Base-by-base conservation (phyloP, 2,113 vertebrate genomes). In the Danio rerio region DNA sequence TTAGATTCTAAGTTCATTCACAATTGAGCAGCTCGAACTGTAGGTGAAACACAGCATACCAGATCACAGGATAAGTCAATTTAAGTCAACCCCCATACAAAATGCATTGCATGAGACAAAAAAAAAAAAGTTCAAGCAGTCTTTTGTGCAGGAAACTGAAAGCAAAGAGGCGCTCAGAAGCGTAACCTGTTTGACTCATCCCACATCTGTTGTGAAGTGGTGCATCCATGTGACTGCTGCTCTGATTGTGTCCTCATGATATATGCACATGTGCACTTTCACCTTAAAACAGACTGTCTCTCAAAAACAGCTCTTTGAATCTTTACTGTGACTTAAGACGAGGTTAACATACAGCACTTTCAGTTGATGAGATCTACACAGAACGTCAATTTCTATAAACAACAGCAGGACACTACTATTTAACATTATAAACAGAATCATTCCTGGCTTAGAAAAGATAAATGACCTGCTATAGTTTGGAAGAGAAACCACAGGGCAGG, bases 361-460 rank as follows among this genome's bases (percentile, higher is more conserved):
- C n/a, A n/a, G n/a, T n/a, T n/a, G n/a, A n/a, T n/a, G n/a, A n/a
- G n/a, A n/a, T 31, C 31, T 31, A 31, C 31, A 31, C 31, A 31
- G 31, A 31, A 43, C 58, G 58, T 62, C 11, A 50, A 53, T 49
- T 31, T 50, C 31, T 59, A 52, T 73, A 83, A 86, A 84, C 87
- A 86, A 84, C 77, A 61, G 53, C 77, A 88, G 82, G 59, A 84
- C 61, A 53, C 47, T 74, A 65, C 49, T 69, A 59, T 65, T 31
- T 50, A 43, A 43, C 71, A 65, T 80, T 76, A 78, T 58, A 77
- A 84, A 76, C 83, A 65, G 65, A 72, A 80, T 70, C 62, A 56
- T 52, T 40, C 52, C 71, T 0, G 50, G 15, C 20, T 40, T 63
- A 77, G 74, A 82, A 81, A 81, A 56, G 62, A 59, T 59, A 81